Percentiles rank a stretch among this genome's conserved stretches.
Evolutionary conservation across 2,888 invertebrate species (phyloP).

Genomic region (Brachynemurus nebulosus): DNA sequence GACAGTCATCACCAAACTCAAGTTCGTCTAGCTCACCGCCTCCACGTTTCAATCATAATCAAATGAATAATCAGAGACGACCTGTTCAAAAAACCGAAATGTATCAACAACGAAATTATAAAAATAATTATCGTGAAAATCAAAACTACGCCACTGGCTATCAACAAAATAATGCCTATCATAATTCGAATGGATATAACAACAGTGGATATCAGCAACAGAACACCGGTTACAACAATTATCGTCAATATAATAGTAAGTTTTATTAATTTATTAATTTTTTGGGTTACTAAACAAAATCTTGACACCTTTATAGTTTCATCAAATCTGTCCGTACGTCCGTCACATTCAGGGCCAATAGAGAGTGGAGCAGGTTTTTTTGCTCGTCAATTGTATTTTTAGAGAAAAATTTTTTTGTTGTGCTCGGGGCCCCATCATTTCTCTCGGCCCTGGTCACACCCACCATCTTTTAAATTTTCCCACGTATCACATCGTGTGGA

Average conservation of each 20-base stretch:
- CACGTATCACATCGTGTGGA: too few relatives aligned
- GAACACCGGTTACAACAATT: slow-evolving; percentile 14
- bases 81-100: slow-evolving; percentile 27
- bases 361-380: too few relatives aligned
- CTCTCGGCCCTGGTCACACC: too few relatives aligned
- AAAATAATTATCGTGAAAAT: slow-evolving; percentile 34
- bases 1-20: slow-evolving; percentile 38
- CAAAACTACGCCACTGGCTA: slow-evolving; percentile 40
- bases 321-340: too few relatives aligned
- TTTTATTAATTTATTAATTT: slow-evolving; percentile 20
- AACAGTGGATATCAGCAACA: slow-evolving; percentile 20
- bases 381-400: too few relatives aligned
- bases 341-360: too few relatives aligned
- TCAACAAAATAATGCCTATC: slow-evolving; percentile 37
- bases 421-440: too few relatives aligned
- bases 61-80: slow-evolving; percentile 21
- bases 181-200: slow-evolving; percentile 28
- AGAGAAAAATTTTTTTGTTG: too few relatives aligned
- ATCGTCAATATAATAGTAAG: slow-evolving; percentile 28
- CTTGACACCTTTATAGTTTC: too few relatives aligned
- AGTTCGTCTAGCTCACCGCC: slow-evolving; percentile 27
- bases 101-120: slow-evolving; percentile 26
- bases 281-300: slow-evolving; percentile 15
- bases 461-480: too few relatives aligned
- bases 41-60: slow-evolving; percentile 35